phyloP scores from a whole-genome alignment of 2,113 vertebrate genomes.

The Tonatia bakeri region DNA sequence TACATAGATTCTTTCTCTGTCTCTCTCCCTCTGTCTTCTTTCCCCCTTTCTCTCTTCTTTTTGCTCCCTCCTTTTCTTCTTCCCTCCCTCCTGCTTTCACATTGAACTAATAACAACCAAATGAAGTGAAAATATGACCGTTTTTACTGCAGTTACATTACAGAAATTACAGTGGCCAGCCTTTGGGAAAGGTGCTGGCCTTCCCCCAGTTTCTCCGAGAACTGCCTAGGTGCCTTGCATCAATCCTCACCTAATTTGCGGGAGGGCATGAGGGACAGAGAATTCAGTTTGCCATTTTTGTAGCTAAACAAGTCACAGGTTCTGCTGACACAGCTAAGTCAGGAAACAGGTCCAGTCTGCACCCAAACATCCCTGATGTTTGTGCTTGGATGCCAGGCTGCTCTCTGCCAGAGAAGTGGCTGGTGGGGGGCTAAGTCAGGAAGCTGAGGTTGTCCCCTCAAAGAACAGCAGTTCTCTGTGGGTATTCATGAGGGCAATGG shows the following conservation, averaged over 20 bases:
- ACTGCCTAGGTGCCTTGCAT: background rate
- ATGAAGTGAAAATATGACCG: background rate
- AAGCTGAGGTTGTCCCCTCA: background rate
- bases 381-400: background rate
- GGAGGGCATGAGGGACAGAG: background rate
- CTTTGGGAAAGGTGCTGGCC: background rate
- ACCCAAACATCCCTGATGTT: background rate
- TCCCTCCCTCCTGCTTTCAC: background rate
- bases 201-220: background rate
- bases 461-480: background rate
- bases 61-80: too few relatives aligned
- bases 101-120: background rate
- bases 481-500: background rate
- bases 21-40: background rate
- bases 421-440: constrained; percentile 24
- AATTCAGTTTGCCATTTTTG: background rate
- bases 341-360: background rate
- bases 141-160: background rate
- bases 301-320: background rate
- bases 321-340: background rate
- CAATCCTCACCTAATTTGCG: background rate
- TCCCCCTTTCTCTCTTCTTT: too few relatives aligned
- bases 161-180: background rate
- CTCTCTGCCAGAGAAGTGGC: background rate
- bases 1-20: too few relatives aligned